Base-by-base conservation (phyloP, 2,888 invertebrate genomes). In the Tenthredo amoena region DNA sequence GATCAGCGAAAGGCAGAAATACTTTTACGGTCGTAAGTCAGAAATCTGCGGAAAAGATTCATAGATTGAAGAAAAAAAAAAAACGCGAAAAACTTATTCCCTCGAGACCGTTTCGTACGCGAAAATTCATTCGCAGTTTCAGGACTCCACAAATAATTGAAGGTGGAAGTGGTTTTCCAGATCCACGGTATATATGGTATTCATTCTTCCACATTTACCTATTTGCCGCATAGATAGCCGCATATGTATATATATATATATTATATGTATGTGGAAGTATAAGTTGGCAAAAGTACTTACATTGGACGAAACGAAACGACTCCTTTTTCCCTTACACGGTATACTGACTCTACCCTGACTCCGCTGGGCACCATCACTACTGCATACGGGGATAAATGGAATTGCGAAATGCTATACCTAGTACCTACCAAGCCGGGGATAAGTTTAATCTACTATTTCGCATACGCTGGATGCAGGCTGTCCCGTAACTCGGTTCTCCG, bases 371-470 rank as follows among this genome's bases (percentile, higher is more conserved):
- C 40, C 62, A 88, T 91, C 89, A 90, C 90, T 91, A 90, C 90
- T 91, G 90, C 91, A 91, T 87, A 88, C 88, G 88, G 55, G 55
- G 87, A 88, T 89, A 91, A 90, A 91, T 90, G 91, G 90, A 90
- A 91, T 90, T 90, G 90, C 86, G 86, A 88, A 91, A 88, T 88
- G 86, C 85, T 86, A 86, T 85, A 88, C 88, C 86, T 87, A 82
- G 85, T 85, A 26, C n/a, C 21, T n/a, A 26, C 76, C 71, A 21
- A 40, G 74, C 21, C 43, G 62, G 21, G 85, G 87, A 86, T 87
- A 89, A 90, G 88, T 90, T 89, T 89, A 90, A 89, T 90, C 85
- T 55, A 81, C 81, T 62, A 43, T 74, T 74, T 34, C 71, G 71
- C 71, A 71, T 71, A 37, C 74, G 43, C 21, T 18, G 43, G 40